These are phyloP conservation scores for Hydrocynus forskahlii DNA, from an alignment of 2,797 vertebrate species.

Conservation along the genomic window DNA sequence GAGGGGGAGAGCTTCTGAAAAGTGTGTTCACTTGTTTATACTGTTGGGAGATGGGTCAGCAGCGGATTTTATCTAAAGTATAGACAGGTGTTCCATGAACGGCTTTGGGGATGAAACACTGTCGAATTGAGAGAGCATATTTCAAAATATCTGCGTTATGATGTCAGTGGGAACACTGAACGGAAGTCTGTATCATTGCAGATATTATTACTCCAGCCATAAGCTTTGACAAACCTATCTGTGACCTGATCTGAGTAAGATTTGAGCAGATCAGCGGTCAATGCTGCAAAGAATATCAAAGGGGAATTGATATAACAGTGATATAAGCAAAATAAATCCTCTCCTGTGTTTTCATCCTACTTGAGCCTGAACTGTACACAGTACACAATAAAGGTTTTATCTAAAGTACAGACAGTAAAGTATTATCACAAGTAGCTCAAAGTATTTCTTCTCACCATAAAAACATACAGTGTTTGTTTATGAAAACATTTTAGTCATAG, in stretches of 20 bases:
- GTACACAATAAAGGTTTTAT: too few relatives aligned
- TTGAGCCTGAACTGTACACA: too few relatives aligned
- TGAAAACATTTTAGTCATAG: neutral
- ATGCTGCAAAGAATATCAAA: too few relatives aligned
- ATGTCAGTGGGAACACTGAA: neutral
- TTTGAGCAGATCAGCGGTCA: too few relatives aligned
- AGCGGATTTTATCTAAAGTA: neutral
- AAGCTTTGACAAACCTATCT: neutral
- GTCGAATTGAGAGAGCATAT: neutral
- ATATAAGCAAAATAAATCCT: neutral
- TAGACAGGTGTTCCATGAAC: slow-evolving; percentile 15
- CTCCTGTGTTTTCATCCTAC: neutral
- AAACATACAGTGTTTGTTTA: too few relatives aligned
- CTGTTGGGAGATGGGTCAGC: slow-evolving; percentile 13
- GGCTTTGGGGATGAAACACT: neutral
- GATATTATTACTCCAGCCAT: neutral
- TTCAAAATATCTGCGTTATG: slow-evolving; percentile 3
- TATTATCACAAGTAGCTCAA: too few relatives aligned
- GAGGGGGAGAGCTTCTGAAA: slow-evolving; percentile 6
- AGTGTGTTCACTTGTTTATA: slow-evolving; percentile 14
- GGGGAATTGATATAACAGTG: too few relatives aligned
- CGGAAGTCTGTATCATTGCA: neutral
- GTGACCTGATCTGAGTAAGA: too few relatives aligned
- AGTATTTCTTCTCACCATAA: too few relatives aligned
- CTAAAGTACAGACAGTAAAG: too few relatives aligned